Percentiles rank a stretch among this genome's conserved stretches.
phyloP scores from a whole-genome alignment of 2,888 invertebrate species.

The Epistrophella euchroma region DNA sequence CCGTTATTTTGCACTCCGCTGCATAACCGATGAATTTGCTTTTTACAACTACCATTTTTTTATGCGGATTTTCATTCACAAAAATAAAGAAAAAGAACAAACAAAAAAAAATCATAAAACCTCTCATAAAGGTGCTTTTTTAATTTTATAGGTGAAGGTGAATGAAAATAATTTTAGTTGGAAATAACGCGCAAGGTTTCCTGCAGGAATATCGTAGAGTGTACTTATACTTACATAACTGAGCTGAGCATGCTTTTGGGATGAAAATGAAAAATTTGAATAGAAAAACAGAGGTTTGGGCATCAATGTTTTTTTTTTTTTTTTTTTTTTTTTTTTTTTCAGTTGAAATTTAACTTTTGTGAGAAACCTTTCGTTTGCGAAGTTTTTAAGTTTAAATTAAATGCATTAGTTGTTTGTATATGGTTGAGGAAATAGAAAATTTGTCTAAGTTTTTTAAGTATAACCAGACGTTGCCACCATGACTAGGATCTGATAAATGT shows the following conservation, averaged over 20 bases:
- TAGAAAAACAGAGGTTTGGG: conserved; percentile 30
- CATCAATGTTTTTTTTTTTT: not conserved
- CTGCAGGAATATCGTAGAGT: conserved; percentile 29
- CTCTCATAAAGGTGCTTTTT: conserved; percentile 29
- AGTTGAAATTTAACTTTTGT: not conserved
- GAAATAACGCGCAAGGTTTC: conserved; percentile 28
- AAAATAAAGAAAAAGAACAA: not conserved
- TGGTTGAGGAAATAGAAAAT: not conserved
- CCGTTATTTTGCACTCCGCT: conserved; percentile 44
- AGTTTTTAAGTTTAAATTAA: conserved; percentile 5
- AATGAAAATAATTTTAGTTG: conserved; percentile 32
- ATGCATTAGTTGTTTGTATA: not conserved
- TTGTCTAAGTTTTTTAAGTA: not conserved
- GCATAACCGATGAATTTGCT: conserved; percentile 50
- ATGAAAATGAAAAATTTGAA: conserved; percentile 16
- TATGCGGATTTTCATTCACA: conserved; percentile 51
- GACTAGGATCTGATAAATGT: no score
- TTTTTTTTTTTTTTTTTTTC: not conserved
- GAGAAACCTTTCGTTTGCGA: not conserved
- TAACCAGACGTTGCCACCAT: no score
- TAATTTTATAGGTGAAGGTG: conserved; percentile 34
- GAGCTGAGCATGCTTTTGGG: conserved; percentile 11
- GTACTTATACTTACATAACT: no score
- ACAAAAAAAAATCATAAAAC: conserved; percentile 3
- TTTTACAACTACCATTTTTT: conserved; percentile 19